phyloP scores from a whole-genome alignment of 2,888 invertebrate species.

The Nezara viridula region DNA sequence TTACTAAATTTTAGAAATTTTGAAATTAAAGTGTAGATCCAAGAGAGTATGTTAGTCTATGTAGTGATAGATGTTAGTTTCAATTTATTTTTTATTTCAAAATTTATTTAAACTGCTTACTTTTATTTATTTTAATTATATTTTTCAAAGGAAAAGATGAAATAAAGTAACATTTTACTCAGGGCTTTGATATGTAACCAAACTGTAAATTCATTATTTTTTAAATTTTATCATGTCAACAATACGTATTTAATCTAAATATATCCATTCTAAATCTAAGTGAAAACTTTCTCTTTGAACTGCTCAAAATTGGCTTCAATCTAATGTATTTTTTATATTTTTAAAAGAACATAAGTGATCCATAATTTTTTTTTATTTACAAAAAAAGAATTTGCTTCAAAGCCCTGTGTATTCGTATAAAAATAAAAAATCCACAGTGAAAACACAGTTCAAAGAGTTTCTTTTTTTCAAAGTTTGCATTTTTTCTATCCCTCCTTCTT shows the following conservation, averaged over 20 bases:
- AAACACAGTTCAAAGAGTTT: background rate
- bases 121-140: background rate
- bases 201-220: too few relatives aligned
- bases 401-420: background rate
- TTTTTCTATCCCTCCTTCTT: too few relatives aligned
- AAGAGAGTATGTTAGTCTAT: slow-evolving; percentile 23
- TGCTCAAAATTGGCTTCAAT: too few relatives aligned
- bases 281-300: background rate
- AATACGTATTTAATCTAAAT: background rate
- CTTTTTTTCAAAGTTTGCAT: too few relatives aligned
- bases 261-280: background rate
- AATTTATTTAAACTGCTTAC: background rate
- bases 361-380: background rate
- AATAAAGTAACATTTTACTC: background rate
- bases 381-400: background rate
- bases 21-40: background rate
- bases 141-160: background rate
- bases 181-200: background rate
- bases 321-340: background rate
- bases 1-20: slow-evolving; percentile 24
- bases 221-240: too few relatives aligned
- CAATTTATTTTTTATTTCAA: background rate
- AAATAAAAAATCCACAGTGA: background rate
- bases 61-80: background rate
- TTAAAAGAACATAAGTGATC: background rate